A percentile compares a stretch with the other conserved stretches of the same genome.
phyloP scores from a whole-genome alignment of 2,888 invertebrate genomes.

The Dastarcus helophoroides region DNA sequence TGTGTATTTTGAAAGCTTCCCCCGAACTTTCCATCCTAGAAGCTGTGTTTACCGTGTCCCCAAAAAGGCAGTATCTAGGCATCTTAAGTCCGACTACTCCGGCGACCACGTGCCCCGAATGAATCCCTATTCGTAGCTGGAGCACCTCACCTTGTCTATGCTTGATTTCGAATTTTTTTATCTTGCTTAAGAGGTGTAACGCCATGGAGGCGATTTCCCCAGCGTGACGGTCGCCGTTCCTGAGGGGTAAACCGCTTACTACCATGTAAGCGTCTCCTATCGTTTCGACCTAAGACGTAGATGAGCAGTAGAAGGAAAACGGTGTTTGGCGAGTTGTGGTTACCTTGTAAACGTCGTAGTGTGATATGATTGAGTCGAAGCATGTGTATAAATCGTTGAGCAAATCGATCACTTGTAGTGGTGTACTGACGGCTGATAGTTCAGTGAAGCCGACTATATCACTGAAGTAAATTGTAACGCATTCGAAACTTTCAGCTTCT shows the following conservation, averaged over 20 bases:
- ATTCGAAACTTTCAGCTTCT: constrained; percentile 69
- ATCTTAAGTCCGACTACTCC: constrained; percentile 75
- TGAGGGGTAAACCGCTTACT: constrained; percentile 63
- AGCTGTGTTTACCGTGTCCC: constrained; percentile 74
- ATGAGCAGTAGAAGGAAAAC: too few relatives aligned
- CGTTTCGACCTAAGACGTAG: constrained; percentile 62
- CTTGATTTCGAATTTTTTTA: constrained; percentile 55
- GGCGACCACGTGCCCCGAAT: constrained; percentile 65
- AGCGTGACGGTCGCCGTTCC: constrained; percentile 62
- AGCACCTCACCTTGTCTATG: constrained; percentile 57
- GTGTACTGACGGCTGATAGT: constrained; percentile 66
- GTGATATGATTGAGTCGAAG: constrained; percentile 78
- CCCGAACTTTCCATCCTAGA: constrained; percentile 72
- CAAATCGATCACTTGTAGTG: constrained; percentile 75
- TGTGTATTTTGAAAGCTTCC: constrained; percentile 62
- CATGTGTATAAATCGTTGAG: constrained; percentile 80
- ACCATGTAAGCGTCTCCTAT: constrained; percentile 80
- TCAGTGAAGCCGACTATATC: constrained; percentile 78
- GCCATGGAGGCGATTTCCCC: constrained; percentile 73
- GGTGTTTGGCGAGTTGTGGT: too few relatives aligned
- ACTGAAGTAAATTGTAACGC: constrained; percentile 75
- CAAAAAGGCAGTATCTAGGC: constrained; percentile 75
- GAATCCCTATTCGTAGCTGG: constrained; percentile 61
- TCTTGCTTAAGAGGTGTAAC: constrained; percentile 57
- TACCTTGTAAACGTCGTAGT: constrained; percentile 79